Evolutionary conservation across 2,888 invertebrate genomes (phyloP).

Genomic region (Dryococelus australis): DNA sequence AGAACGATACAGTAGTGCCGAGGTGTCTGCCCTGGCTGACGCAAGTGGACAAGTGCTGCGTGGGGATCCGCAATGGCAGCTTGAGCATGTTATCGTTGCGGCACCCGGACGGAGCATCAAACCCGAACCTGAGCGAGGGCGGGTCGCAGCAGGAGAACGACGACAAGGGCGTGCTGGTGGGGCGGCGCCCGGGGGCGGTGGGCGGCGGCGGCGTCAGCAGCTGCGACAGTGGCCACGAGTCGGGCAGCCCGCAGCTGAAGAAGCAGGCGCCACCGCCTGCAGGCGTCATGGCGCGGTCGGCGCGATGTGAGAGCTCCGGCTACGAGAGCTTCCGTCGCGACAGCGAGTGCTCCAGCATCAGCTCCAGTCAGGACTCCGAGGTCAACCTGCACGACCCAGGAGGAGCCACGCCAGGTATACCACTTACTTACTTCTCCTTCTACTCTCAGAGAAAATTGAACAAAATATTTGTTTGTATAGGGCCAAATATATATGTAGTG

Average conservation of each 20-base stretch:
- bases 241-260: conserved; percentile 56
- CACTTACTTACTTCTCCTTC: background rate
- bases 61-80: background rate
- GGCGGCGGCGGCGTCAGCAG: conserved; percentile 32
- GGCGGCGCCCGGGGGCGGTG: conserved; percentile 53
- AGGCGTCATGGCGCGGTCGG: conserved; percentile 25
- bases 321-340: conserved; percentile 91
- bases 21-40: background rate
- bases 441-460: no score
- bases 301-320: conserved; percentile 73
- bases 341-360: conserved; percentile 86
- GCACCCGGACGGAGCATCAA: conserved; percentile 92
- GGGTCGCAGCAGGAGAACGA: conserved; percentile 47
- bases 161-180: conserved; percentile 72
- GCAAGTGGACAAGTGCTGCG: background rate
- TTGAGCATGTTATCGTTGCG: conserved; percentile 73
- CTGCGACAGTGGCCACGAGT: conserved; percentile 75
- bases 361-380: conserved; percentile 63
- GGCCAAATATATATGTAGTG: no score
- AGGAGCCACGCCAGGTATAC: background rate
- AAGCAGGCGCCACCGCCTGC: conserved; percentile 27
- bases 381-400: background rate
- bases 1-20: background rate
- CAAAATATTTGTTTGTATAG: no score
- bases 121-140: conserved; percentile 83